Percentiles rank a stretch among this genome's conserved stretches.
Evolutionary conservation across 2,113 vertebrate species (phyloP).

Genomic region (Actenoides lindsayi): DNA sequence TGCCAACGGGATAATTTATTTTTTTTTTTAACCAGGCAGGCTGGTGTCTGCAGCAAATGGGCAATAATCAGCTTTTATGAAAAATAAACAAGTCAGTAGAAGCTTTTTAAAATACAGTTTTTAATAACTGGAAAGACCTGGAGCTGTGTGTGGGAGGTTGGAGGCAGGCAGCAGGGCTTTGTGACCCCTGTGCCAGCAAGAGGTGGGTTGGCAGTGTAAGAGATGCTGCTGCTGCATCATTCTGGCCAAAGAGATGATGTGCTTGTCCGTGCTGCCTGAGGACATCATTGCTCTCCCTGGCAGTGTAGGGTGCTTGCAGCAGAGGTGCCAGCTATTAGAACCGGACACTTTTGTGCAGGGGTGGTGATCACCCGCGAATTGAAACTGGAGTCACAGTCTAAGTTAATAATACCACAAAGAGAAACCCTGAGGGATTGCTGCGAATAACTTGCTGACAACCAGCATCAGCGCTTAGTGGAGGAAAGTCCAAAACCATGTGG

Average conservation of each 20-base stretch:
- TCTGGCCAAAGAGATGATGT: rapidly evolving
- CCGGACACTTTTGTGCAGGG: background rate
- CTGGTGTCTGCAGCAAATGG: background rate
- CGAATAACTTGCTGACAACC: background rate
- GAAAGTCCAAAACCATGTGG: background rate
- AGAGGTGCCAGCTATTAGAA: background rate
- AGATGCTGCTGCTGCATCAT: background rate
- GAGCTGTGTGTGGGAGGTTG: background rate
- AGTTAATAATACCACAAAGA: background rate
- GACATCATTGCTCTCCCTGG: background rate
- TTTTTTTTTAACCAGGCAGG: background rate
- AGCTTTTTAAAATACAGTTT: background rate
- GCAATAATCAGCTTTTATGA: background rate
- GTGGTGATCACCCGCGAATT: background rate
- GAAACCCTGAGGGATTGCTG: background rate
- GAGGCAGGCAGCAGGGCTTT: rapidly evolving
- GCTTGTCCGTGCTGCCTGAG: background rate
- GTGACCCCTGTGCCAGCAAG: background rate
- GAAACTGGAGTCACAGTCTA: background rate
- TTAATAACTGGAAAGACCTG: rapidly evolving
- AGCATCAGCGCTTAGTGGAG: background rate
- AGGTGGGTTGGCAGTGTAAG: background rate
- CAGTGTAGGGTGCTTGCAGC: rapidly evolving
- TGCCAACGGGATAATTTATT: background rate
- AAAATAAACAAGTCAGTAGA: background rate